A percentile compares a stretch with the other conserved stretches of the same genome.
Conservation (phyloP, 2,888 invertebrate genomes). For the Hemithea aestivaria region DNA sequence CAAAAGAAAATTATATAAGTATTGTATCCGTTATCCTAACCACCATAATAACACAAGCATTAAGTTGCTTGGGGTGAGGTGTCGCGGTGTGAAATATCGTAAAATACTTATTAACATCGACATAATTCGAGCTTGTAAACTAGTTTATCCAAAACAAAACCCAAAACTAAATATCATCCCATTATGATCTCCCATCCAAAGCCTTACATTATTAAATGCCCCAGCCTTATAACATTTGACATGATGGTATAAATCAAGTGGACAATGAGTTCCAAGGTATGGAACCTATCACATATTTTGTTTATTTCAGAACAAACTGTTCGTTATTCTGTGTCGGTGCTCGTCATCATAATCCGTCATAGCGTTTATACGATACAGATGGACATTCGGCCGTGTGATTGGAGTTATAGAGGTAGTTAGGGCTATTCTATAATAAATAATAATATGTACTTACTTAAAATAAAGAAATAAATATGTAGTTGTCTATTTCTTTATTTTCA, state of each 20-base stretch:
- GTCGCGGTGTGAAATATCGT: too few species aligned
- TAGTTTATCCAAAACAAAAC: neutral
- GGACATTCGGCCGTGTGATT: constrained; percentile 22
- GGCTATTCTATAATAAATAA: constrained; percentile 38
- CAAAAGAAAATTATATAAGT: too few species aligned
- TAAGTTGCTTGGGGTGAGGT: too few species aligned
- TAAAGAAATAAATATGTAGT: too few species aligned
- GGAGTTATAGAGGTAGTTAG: constrained; percentile 36
- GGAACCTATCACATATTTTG: constrained; percentile 58
- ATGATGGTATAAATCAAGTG: constrained; percentile 24
- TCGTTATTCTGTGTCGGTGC: neutral
- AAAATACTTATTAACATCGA: too few species aligned
- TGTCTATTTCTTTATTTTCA: too few species aligned
- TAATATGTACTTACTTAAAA: neutral
- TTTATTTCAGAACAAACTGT: too few species aligned
- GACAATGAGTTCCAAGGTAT: constrained; percentile 24
- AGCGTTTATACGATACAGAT: constrained; percentile 29
- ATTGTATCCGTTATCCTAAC: too few species aligned
- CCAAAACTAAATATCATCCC: constrained; percentile 3
- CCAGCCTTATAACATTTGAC: neutral
- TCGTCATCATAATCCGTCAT: constrained; percentile 62
- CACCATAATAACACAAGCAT: too few species aligned
- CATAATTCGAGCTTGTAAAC: too few species aligned
- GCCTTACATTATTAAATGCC: neutral
- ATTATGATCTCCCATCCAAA: neutral